A percentile compares a stretch with the other conserved stretches of the same genome.
Evolutionary conservation across 2,888 invertebrate genomes (phyloP).

Genomic region (Rhorus exstirpatorius): DNA sequence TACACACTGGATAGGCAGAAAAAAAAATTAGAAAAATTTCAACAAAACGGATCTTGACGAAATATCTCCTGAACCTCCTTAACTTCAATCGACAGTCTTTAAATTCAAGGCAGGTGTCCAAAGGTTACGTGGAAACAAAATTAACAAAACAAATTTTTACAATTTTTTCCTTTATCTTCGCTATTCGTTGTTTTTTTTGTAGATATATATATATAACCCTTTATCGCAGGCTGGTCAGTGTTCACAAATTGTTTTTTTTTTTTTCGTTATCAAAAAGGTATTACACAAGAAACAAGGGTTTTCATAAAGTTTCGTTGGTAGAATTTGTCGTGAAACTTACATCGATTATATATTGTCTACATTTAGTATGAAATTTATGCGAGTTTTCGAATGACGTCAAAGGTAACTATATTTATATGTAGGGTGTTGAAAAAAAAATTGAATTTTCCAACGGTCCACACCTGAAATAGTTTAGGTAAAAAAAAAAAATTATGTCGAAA

Average conservation of each 20-base stretch:
- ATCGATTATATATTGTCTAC: conserved; percentile 35
- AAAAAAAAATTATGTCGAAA: too few species aligned
- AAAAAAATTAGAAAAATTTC: too few species aligned
- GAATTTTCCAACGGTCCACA: too few species aligned
- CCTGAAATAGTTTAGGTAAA: too few species aligned
- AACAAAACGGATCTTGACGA: too few species aligned
- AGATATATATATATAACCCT: conserved; percentile 26
- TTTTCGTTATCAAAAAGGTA: conserved; percentile 40
- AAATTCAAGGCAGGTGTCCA: conserved; percentile 34
- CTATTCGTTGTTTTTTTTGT: conserved; percentile 28
- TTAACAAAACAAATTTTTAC: conserved; percentile 45
- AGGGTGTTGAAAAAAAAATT: too few species aligned
- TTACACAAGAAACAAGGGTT: conserved; percentile 23
- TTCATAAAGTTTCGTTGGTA: conserved; percentile 21
- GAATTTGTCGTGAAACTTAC: conserved; percentile 11
- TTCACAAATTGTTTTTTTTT: conserved; percentile 32
- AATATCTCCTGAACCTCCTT: too few species aligned
- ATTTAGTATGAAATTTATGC: not conserved
- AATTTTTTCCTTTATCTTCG: conserved; percentile 34
- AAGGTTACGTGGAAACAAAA: conserved; percentile 31
- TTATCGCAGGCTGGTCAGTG: conserved; percentile 21
- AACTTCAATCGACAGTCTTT: too few species aligned
- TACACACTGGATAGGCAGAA: not conserved
- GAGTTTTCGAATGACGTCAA: conserved; percentile 15
- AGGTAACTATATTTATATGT: conserved; percentile 34